phyloP scores from a whole-genome alignment of 2,797 vertebrate genomes.

The Scomberomorus guttatus region DNA sequence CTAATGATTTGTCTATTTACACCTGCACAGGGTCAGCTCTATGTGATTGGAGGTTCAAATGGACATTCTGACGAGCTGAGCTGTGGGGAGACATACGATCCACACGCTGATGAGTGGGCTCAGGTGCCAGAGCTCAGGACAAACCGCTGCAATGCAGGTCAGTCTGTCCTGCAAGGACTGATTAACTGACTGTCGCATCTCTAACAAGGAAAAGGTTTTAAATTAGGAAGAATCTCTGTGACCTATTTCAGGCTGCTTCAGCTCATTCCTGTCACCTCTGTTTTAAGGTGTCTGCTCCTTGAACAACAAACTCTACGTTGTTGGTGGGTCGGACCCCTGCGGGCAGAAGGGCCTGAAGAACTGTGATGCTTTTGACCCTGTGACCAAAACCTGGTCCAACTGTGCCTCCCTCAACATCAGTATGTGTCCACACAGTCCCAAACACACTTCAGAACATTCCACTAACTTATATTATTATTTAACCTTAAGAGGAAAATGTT shows the following conservation, averaged over 20 bases:
- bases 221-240: neutral
- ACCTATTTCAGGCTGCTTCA: neutral
- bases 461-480: neutral
- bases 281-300: slow-evolving; percentile 94
- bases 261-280: slow-evolving; percentile 10
- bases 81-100: slow-evolving; percentile 95
- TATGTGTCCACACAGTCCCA: slow-evolving; percentile 78
- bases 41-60: slow-evolving; percentile 97
- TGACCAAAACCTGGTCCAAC: slow-evolving; percentile 94
- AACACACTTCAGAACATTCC: neutral
- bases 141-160: slow-evolving; percentile 98
- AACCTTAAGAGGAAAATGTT: neutral
- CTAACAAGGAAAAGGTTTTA: neutral
- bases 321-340: slow-evolving; percentile 98
- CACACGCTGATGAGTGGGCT: slow-evolving; percentile 91
- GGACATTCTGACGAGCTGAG: slow-evolving; percentile 98
- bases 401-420: slow-evolving; percentile 96
- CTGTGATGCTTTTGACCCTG: slow-evolving; percentile 96
- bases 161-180: neutral
- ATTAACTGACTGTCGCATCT: neutral
- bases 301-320: slow-evolving; percentile 93
- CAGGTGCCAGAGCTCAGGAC: slow-evolving; percentile 95
- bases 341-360: slow-evolving; percentile 99
- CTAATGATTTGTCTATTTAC: neutral
- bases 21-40: slow-evolving; percentile 91